These are phyloP conservation scores for Argyra leucocephala DNA, from an alignment of 2,888 invertebrate species.

Conservation along the genomic window DNA sequence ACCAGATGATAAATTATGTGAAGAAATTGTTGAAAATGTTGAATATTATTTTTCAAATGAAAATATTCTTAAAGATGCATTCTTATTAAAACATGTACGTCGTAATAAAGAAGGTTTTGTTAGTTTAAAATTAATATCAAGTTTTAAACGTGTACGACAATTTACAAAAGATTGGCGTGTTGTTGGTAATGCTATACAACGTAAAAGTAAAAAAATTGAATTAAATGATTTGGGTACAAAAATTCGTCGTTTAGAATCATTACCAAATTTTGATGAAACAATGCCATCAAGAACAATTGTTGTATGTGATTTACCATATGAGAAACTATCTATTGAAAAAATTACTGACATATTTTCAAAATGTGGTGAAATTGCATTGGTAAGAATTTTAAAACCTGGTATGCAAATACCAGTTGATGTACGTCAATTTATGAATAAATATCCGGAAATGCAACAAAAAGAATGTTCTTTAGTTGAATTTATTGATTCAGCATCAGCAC, in stretches of 20 bases:
- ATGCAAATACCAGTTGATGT: slow-evolving; percentile 86
- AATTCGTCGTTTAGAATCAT: slow-evolving; percentile 69
- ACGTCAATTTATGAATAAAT: slow-evolving; percentile 80
- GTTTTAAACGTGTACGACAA: slow-evolving; percentile 90
- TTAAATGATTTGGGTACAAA: slow-evolving; percentile 88
- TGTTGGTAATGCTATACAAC: slow-evolving; percentile 74
- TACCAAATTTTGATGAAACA: slow-evolving; percentile 86
- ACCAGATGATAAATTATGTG: slow-evolving; percentile 67
- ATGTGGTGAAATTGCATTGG: slow-evolving; percentile 82
- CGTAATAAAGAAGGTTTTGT: slow-evolving; percentile 94
- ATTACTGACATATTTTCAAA: slow-evolving; percentile 82
- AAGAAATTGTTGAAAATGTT: slow-evolving; percentile 75
- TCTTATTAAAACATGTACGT: slow-evolving; percentile 86
- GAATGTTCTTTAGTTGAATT: slow-evolving; percentile 88
- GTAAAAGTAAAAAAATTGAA: slow-evolving; percentile 68
- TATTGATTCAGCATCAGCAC: slow-evolving; percentile 74
- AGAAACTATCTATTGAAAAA: slow-evolving; percentile 76
- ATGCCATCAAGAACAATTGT: slow-evolving; percentile 86
- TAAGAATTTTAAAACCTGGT: slow-evolving; percentile 78
- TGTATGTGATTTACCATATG: slow-evolving; percentile 73
- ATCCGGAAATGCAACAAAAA: slow-evolving; percentile 75
- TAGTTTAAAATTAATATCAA: slow-evolving; percentile 85
- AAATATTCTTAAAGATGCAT: slow-evolving; percentile 90
- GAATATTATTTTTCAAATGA: slow-evolving; percentile 95
- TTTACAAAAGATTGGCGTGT: slow-evolving; percentile 89